Evolutionary conservation across 2,888 invertebrate genomes (phyloP), one percentile per base, ranked within the genome.

Genomic region (Luffia ferchaultella): DNA sequence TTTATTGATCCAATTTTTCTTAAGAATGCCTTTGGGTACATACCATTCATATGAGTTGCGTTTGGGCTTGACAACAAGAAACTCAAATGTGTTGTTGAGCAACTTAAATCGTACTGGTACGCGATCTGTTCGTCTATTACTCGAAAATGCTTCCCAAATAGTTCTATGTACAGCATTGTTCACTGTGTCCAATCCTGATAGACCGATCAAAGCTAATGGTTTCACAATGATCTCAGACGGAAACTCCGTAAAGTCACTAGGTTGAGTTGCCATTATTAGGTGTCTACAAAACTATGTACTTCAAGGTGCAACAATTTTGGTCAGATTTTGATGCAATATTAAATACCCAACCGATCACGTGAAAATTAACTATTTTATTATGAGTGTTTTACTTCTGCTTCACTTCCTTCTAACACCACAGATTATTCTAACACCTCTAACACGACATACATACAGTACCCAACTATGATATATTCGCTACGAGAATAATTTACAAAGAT

Each of bases 1-100:
- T 73, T 99, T 99, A 48, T 90, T 87, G 85, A 98, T 92, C 98
- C 98, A 99, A 67, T 95, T 94, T 44, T 92, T 89, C 70, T 98
- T 97, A 5, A 98, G 76, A 57, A 98, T 93, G 12, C 98, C 98
- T 72, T 93, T 94, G 0, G 96, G 96, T 60, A 95, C 92, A 73
- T 97, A 97, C 93, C 95, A 96, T 67, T 97, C 97, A 72, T 97
- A 97, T 0, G 95, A 93, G 63, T 91, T 91, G 57, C 95, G 86
- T 84, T 95, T 93, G 2, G 93, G 92, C 69, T 95, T 95, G 5
- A 92, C 89, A 20, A 91, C 88, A 2, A 96, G 96, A 73, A 96
- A 97, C 63, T 94, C 93, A 74, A 95, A 92, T 30, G 92, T 92
- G 57, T 90, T 89, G 55, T 89, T 88, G 50, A 97, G 86, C 52